phyloP scores from a whole-genome alignment of 1,140 invertebrate species.

The Stegodyphus mimosarum region DNA sequence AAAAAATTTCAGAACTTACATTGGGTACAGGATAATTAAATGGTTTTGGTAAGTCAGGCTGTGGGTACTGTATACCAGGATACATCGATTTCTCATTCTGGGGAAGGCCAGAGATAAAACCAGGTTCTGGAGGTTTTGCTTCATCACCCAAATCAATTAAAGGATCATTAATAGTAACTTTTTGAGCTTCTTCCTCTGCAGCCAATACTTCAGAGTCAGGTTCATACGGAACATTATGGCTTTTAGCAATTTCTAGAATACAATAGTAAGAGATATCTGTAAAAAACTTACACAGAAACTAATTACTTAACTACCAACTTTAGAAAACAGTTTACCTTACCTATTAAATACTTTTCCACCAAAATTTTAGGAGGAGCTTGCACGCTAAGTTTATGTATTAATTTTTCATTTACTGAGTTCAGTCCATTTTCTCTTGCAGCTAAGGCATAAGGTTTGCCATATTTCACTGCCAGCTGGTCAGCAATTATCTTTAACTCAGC shows the following conservation, averaged over 20 bases:
- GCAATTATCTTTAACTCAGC: constrained; percentile 88
- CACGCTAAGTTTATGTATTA: constrained; percentile 95
- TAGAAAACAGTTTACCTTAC: constrained; percentile 48
- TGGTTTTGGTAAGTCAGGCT: constrained; percentile 44
- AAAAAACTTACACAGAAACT: not conserved
- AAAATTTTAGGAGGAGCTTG: constrained; percentile 95
- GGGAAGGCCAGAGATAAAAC: constrained; percentile 36
- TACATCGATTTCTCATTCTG: constrained; percentile 37
- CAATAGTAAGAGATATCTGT: constrained; percentile 9
- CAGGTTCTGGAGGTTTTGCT: constrained; percentile 28
- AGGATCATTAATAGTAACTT: constrained; percentile 19
- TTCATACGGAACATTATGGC: constrained; percentile 90
- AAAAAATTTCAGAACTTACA: not conserved
- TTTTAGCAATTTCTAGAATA: constrained; percentile 88
- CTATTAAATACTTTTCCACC: constrained; percentile 92
- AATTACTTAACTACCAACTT: not conserved
- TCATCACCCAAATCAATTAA: constrained; percentile 37
- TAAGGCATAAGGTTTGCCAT: constrained; percentile 92
- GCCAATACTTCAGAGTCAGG: constrained; percentile 90
- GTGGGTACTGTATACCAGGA: constrained; percentile 47
- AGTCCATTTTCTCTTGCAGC: constrained; percentile 82
- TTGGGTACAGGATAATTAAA: constrained; percentile 48
- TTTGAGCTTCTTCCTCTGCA: constrained; percentile 74
- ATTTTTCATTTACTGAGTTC: constrained; percentile 90
- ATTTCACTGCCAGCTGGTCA: constrained; percentile 90